These are phyloP conservation scores for Nasua narica DNA, from an alignment of 2,797 vertebrate species.

Conservation along the genomic window DNA sequence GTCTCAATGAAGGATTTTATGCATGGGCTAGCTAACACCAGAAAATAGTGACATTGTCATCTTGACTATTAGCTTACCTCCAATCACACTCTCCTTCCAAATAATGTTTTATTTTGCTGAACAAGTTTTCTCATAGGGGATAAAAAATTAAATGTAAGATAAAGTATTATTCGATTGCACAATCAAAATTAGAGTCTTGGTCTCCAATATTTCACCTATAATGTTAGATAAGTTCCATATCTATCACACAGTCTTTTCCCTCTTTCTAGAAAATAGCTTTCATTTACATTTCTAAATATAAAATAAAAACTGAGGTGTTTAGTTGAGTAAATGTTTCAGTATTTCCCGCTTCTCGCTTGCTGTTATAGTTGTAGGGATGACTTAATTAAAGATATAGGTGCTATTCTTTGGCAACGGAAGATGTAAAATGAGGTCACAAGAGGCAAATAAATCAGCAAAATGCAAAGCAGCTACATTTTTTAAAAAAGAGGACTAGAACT, in stretches of 20 bases:
- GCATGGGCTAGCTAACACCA: background rate
- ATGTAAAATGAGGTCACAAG: background rate
- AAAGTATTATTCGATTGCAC: background rate
- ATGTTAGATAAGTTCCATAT: background rate
- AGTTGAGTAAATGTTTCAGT: background rate
- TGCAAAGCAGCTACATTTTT: background rate
- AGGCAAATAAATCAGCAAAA: background rate
- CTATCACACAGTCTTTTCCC: background rate
- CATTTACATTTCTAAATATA: background rate
- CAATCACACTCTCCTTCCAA: background rate
- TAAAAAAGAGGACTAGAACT: background rate
- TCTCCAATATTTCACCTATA: background rate
- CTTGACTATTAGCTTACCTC: background rate
- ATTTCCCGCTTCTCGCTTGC: background rate
- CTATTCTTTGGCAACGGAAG: background rate
- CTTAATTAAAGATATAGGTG: background rate
- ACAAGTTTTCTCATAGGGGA: background rate
- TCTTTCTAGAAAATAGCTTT: background rate
- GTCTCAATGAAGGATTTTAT: background rate
- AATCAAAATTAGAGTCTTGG: background rate
- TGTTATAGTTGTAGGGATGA: background rate
- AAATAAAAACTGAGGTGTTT: background rate
- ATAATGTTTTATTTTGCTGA: background rate
- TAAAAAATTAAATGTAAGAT: background rate
- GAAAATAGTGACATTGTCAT: background rate